Conservation (phyloP, 2,113 vertebrate species). For the Vulpes lagopus region DNA sequence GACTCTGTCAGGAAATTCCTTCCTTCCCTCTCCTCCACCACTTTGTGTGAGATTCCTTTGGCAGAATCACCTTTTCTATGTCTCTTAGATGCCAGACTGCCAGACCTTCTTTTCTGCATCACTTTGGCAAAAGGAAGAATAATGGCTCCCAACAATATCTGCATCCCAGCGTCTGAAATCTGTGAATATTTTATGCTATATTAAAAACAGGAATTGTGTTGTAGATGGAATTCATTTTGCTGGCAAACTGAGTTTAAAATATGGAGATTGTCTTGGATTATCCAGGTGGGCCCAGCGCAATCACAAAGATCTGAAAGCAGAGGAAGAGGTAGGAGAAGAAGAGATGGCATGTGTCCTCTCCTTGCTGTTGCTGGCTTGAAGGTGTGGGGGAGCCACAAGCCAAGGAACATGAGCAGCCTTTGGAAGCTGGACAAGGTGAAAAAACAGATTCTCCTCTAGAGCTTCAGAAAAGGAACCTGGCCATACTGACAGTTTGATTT, state of each 20-base stretch:
- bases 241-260: no score
- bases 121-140: no score
- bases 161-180: not conserved
- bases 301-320: not conserved
- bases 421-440: no score
- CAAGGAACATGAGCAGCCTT: fast-evolving
- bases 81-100: not conserved
- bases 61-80: no score
- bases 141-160: fast-evolving
- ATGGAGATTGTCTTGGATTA: not conserved
- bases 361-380: not conserved
- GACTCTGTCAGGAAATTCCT: no score
- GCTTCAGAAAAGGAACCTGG: not conserved
- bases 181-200: not conserved
- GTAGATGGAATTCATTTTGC: not conserved
- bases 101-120: fast-evolving
- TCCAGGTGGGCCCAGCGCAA: not conserved
- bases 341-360: no score
- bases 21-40: no score
- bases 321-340: not conserved
- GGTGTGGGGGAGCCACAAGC: not conserved
- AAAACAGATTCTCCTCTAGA: not conserved
- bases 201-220: not conserved
- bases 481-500: not conserved
- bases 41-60: not conserved